These are phyloP conservation scores for Ptyas mucosa DNA, from an alignment of 2,113 vertebrate genomes.

Conservation along the genomic window DNA sequence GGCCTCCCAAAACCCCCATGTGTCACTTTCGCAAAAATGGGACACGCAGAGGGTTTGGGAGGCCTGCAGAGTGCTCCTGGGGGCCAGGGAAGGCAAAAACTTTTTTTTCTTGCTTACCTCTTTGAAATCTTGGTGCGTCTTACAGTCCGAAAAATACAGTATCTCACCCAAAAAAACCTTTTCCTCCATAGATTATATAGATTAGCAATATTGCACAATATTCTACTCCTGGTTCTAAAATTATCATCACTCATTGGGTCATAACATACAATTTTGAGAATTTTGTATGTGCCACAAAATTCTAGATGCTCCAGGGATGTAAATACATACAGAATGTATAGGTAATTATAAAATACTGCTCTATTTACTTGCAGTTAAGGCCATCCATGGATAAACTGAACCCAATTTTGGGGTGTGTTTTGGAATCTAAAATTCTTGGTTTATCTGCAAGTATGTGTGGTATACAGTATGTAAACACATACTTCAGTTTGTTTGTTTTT, in stretches of 20 bases:
- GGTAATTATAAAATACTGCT: neutral
- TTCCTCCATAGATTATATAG: too few species aligned
- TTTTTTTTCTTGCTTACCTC: too few species aligned
- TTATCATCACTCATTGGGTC: neutral
- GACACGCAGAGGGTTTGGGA: too few species aligned
- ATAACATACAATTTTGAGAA: neutral
- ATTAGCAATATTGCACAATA: neutral
- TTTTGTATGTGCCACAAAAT: neutral
- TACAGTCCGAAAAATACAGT: too few species aligned
- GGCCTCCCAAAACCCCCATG: too few species aligned
- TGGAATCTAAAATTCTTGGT: neutral
- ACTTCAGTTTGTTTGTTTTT: neutral
- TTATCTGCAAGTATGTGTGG: neutral
- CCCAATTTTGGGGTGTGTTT: neutral
- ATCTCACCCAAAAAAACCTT: too few species aligned
- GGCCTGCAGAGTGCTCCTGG: too few species aligned
- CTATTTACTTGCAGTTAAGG: neutral
- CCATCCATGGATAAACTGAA: neutral
- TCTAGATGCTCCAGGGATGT: neutral
- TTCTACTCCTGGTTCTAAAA: neutral
- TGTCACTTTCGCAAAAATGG: too few species aligned
- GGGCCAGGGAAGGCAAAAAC: too few species aligned
- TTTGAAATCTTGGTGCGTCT: too few species aligned
- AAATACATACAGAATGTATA: neutral
- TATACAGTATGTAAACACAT: neutral